phyloP scores from a whole-genome alignment of 2,113 vertebrate species.

The Acrocephalus kingi region DNA sequence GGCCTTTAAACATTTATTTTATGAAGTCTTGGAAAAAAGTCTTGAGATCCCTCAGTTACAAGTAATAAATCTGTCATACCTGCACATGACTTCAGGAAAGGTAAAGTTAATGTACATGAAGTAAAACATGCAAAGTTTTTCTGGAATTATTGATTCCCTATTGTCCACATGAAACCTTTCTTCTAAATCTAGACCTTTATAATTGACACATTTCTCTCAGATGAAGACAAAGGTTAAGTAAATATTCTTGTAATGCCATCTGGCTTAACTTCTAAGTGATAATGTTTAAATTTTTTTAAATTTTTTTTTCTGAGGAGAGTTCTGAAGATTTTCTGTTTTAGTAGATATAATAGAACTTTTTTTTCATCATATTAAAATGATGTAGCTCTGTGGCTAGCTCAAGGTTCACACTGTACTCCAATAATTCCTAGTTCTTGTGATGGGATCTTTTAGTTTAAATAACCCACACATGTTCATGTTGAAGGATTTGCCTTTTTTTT shows the following conservation, averaged over 20 bases:
- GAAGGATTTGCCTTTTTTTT: neutral
- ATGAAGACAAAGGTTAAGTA: neutral
- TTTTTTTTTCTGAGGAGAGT: neutral
- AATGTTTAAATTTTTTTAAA: neutral
- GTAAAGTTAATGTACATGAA: neutral
- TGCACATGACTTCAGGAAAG: neutral
- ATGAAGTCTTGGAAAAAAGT: neutral
- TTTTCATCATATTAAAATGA: neutral
- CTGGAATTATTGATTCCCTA: accelerated
- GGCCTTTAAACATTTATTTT: neutral
- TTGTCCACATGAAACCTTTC: neutral
- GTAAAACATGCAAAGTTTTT: neutral
- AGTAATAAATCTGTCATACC: neutral
- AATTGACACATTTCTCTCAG: neutral
- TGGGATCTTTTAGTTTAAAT: neutral
- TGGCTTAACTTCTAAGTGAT: neutral
- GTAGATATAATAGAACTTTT: neutral
- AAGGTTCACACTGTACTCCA: neutral
- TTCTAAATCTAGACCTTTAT: neutral
- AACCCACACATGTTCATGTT: neutral
- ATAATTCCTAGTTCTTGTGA: neutral
- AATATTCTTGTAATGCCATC: neutral
- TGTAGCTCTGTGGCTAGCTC: neutral
- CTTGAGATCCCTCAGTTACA: neutral
- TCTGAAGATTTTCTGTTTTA: neutral